Evolutionary conservation across 2,888 invertebrate genomes (phyloP), one percentile per base, ranked within the genome.

Genomic region (Tetragonisca angustula): DNA sequence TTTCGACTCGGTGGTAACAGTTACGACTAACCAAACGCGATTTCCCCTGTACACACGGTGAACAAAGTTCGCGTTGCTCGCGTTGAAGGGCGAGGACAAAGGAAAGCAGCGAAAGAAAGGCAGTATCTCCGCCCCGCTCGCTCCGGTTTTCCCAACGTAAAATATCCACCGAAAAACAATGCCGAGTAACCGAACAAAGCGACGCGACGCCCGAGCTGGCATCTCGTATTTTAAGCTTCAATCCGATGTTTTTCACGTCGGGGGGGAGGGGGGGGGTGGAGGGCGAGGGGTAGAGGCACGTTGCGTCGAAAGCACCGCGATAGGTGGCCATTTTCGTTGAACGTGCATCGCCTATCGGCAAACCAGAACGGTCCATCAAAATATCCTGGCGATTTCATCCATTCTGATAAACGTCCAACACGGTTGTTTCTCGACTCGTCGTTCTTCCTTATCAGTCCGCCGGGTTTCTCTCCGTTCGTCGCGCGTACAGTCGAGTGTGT

Each of bases 391-490:
- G 56, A 64, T 50, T 49, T 36, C 73, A 50, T 59, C 73, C 76
- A 64, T 76, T 65, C 76, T 59, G 76, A 80, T 76, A 64, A 76
- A 80, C n/a, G 56, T 56, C 56, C 62, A 27, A 1, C 15, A 21
- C 15, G 36, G 19, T 59, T 49, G 56, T 78, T 77, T 64, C 49
- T 50, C 61, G 21, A 43, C 43, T 52, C 50, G 21, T n/a, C 15
- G 49, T 50, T 21, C 43, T 50, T 15, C 43, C 32, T 62, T 72
- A 59, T 79, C 76, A 27, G 19, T 50, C 36, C 49, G 9, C 17
- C 43, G 32, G 43, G 9, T 65, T 11, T 6, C 70, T 17, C 70
- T 71, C 15, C 5, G 21, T 67, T 62, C 4, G 6, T 19, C 11
- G 1, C 21, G 4, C 17, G 27, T 24, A 49, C 17, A 24, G 17